These are phyloP conservation scores for Drosophila borborema DNA, from an alignment of 2,888 invertebrate species.

Conservation along the genomic window DNA sequence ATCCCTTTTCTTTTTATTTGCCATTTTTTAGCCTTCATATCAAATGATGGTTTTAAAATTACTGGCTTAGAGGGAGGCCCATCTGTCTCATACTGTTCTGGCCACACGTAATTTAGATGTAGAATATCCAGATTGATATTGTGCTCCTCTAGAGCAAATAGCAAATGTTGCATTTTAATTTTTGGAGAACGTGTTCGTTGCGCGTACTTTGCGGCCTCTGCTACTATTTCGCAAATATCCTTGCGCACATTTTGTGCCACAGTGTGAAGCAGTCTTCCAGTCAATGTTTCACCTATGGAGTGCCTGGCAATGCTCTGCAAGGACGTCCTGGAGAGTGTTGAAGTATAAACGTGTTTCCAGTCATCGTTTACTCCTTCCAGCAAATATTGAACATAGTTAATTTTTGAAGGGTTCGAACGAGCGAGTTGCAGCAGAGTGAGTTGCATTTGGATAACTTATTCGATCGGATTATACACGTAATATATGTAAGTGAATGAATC, in stretches of 20 bases:
- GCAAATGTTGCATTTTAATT: constrained; percentile 23
- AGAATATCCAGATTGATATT: constrained; percentile 15
- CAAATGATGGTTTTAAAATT: background rate
- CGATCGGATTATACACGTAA: background rate
- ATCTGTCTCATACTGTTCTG: background rate
- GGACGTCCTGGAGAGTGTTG: constrained; percentile 22
- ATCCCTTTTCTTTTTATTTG: too few species aligned
- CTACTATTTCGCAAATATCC: constrained; percentile 9
- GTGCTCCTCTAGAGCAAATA: constrained; percentile 4
- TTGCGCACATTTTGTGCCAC: constrained; percentile 22
- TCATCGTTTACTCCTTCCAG: background rate
- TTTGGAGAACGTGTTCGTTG: constrained; percentile 9
- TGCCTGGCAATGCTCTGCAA: constrained; percentile 18
- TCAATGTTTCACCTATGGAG: constrained; percentile 21
- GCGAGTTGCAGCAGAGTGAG: background rate
- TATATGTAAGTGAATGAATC: too few species aligned
- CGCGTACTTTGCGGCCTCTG: constrained; percentile 26
- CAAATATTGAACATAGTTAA: background rate
- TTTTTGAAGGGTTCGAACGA: background rate
- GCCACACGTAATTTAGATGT: constrained; percentile 7
- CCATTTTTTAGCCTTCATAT: too few species aligned
- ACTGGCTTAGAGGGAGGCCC: background rate
- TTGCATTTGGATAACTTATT: background rate
- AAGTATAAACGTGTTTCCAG: background rate
- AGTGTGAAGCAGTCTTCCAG: background rate